A percentile compares a stretch with the other conserved stretches of the same genome.
Evolutionary conservation across 1,140 invertebrate species (phyloP).

Genomic region (Ceratosolen fusciceps): DNA sequence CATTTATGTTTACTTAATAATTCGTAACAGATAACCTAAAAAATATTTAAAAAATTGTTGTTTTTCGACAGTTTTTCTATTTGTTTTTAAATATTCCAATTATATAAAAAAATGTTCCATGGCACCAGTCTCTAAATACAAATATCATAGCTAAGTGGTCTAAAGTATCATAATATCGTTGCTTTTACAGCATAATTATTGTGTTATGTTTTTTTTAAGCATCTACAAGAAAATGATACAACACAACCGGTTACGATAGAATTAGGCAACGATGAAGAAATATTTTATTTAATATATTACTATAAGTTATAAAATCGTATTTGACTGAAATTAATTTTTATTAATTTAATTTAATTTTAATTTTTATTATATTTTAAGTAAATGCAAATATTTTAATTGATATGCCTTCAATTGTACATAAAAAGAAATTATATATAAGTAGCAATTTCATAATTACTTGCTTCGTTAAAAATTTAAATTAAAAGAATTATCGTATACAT

Average conservation of each 20-base stretch:
- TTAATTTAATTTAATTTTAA: too few species aligned
- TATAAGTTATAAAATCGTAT: background rate
- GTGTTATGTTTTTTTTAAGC: constrained; percentile 15
- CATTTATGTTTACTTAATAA: too few species aligned
- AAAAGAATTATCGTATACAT: background rate
- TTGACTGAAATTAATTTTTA: background rate
- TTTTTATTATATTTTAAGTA: too few species aligned
- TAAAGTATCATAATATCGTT: background rate
- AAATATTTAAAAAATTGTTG: too few species aligned
- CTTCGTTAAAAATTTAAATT: background rate
- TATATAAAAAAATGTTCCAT: background rate
- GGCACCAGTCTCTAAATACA: background rate
- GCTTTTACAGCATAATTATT: background rate
- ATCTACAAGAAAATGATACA: constrained; percentile 10
- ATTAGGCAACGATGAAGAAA: constrained; percentile 24
- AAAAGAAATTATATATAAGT: too few species aligned
- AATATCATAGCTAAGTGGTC: background rate
- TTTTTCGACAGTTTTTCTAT: too few species aligned
- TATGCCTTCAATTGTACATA: too few species aligned
- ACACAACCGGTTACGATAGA: constrained; percentile 27
- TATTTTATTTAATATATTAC: constrained; percentile 30
- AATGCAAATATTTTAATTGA: too few species aligned
- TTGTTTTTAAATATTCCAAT: background rate
- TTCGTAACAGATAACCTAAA: too few species aligned
- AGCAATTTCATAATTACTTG: background rate